These are phyloP conservation scores for Poecilia velifera DNA, from an alignment of 2,797 vertebrate species.

Conservation along the genomic window DNA sequence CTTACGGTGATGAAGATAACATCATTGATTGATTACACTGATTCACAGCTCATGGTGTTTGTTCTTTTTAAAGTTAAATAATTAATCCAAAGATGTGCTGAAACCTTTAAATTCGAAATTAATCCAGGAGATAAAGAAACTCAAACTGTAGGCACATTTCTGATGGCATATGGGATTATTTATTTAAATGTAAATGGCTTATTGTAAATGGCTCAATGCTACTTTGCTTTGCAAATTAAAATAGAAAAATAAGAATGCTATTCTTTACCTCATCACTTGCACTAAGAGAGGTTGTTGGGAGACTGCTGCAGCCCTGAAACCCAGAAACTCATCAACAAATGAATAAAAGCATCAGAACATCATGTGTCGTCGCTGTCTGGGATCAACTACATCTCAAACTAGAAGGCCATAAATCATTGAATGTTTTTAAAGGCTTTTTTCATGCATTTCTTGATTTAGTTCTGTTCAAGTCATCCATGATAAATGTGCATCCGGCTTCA, in stretches of 20 bases:
- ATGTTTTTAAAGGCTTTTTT: neutral
- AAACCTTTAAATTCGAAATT: neutral
- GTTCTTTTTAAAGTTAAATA: neutral
- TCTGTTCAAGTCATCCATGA: slow-evolving; percentile 1
- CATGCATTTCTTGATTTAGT: neutral
- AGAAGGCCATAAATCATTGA: neutral
- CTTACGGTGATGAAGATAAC: neutral
- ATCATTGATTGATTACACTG: neutral
- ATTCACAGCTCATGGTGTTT: neutral
- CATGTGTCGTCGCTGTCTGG: neutral
- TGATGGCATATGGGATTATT: neutral
- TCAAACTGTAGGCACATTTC: neutral
- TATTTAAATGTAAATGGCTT: neutral
- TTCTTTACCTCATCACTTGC: neutral
- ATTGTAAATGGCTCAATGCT: neutral
- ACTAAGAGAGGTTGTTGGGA: neutral
- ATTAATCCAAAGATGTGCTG: neutral
- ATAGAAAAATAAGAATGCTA: neutral
- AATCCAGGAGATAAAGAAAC: neutral
- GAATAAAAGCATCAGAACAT: neutral
- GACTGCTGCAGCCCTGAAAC: neutral
- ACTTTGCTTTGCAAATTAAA: neutral
- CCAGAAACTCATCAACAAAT: neutral
- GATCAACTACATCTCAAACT: neutral
- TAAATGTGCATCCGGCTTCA: neutral